Evolutionary conservation across 1,140 invertebrate genomes (phyloP).

Genomic region (Cotesia chilonis): DNA sequence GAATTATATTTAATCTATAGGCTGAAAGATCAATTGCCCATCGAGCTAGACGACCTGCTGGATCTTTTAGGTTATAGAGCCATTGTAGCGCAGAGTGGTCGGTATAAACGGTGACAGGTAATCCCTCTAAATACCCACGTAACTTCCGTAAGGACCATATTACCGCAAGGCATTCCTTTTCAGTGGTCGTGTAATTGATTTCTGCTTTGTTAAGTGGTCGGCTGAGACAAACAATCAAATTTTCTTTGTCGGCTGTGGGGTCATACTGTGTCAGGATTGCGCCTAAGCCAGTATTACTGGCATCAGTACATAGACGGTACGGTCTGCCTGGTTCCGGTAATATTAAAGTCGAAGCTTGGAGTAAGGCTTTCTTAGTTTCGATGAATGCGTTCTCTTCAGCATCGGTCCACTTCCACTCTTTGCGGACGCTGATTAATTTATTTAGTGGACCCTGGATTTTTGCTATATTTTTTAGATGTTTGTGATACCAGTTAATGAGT

Average conservation of each 20-base stretch:
- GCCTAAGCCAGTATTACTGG: neutral
- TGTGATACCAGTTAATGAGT: neutral
- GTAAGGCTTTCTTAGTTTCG: neutral
- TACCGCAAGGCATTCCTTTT: neutral
- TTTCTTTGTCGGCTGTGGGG: neutral
- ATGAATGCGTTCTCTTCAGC: neutral
- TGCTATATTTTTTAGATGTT: neutral
- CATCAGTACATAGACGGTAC: neutral
- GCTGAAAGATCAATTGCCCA: neutral
- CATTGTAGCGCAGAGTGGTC: neutral
- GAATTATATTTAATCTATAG: neutral
- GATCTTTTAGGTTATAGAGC: neutral
- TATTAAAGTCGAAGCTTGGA: neutral
- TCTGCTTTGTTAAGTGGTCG: neutral
- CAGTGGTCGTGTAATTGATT: neutral
- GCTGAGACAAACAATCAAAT: neutral
- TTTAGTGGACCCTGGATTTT: neutral
- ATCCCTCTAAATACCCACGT: neutral
- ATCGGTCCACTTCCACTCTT: neutral
- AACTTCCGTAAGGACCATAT: neutral
- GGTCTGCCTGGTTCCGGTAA: neutral
- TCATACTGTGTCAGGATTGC: neutral
- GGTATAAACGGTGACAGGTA: neutral
- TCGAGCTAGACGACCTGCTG: neutral
- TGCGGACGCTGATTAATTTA: neutral